Base-by-base conservation (phyloP, 2,888 invertebrate species). In the Epicampocera succincta region DNA sequence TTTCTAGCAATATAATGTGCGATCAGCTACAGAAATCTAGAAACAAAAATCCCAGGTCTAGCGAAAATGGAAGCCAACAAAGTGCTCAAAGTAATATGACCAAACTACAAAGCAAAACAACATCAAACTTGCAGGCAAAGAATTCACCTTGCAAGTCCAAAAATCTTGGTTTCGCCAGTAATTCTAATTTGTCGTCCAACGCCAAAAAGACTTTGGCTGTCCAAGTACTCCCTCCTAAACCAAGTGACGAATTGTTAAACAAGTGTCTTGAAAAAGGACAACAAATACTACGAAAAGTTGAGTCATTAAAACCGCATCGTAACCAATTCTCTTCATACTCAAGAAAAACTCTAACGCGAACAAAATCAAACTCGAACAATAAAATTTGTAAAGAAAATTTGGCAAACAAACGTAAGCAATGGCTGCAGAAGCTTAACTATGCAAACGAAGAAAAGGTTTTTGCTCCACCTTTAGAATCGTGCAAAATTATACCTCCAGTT, bases 241-340 rank as follows among this genome's bases (percentile, higher is more conserved):
- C 69, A 38, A 63, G 74, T 25, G 90, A 91, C 84, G 87, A 89
- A 44, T 81, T 91, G 21, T 84, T 91, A 42, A 89, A 90, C 65
- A 91, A 90, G 84, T 91, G 91, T 60, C 84, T 91, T 42, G 90
- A 90, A 80, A 91, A 91, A 75, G 91, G 91, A 25, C 90, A 91
- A 19, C 88, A 90, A 42, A 88, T 91, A 61, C 80, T 91, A 42
- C 87, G 89, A 12, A 90, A 90, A 85, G 90, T 90, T 50, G 91
- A 91, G 84, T 88, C 85, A 3, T 82, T 90, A 13, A 89, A 86
- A 68, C 58, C 84, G 1, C 79, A 84, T 17, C 76, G 79, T 29
- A 38, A 54, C 44, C 73, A 80, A 44, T 42, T 81, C 25, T 9
- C 15, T 82, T 83, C 29, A 78, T 66, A 5, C 80, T 85, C 17